A percentile compares a stretch with the other conserved stretches of the same genome.
These are phyloP conservation scores for Paramormyrops hopkinsi DNA, from an alignment of 2,797 vertebrate genomes.

Conservation along the genomic window DNA sequence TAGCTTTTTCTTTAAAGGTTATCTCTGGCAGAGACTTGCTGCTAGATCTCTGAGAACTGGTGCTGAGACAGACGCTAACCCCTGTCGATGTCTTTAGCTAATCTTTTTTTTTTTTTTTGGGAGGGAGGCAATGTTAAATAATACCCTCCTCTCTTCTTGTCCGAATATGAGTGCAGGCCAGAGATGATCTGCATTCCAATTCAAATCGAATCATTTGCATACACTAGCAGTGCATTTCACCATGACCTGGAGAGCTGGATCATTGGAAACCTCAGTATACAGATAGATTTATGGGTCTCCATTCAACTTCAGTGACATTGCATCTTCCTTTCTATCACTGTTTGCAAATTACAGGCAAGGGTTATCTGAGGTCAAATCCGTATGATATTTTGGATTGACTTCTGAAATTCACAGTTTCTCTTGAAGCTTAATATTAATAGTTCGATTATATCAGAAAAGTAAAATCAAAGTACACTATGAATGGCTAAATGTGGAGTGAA, in stretches of 20 bases:
- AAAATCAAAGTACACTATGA: not conserved
- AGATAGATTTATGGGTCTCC: not conserved
- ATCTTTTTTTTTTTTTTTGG: not conserved
- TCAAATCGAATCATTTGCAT: slow-evolving; percentile 9
- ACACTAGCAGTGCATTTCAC: not conserved
- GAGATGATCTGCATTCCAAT: not conserved
- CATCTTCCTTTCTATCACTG: not conserved
- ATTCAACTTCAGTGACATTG: not conserved
- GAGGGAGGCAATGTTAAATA: not conserved
- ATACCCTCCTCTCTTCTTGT: not conserved
- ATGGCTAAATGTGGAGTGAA: not conserved
- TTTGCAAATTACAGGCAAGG: not conserved
- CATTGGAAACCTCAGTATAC: not conserved
- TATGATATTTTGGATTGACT: not conserved
- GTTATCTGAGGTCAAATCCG: not conserved
- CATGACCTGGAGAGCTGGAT: not conserved
- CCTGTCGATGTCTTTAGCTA: not conserved
- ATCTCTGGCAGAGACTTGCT: not conserved
- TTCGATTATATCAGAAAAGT: not conserved
- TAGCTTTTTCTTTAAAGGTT: slow-evolving; percentile 10
- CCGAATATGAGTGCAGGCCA: not conserved
- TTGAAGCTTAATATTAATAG: not conserved
- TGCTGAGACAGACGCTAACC: not conserved
- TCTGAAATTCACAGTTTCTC: not conserved
- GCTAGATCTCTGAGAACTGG: not conserved